phyloP scores from a whole-genome alignment of 2,888 invertebrate species.

The Nemotelus pantherinus region DNA sequence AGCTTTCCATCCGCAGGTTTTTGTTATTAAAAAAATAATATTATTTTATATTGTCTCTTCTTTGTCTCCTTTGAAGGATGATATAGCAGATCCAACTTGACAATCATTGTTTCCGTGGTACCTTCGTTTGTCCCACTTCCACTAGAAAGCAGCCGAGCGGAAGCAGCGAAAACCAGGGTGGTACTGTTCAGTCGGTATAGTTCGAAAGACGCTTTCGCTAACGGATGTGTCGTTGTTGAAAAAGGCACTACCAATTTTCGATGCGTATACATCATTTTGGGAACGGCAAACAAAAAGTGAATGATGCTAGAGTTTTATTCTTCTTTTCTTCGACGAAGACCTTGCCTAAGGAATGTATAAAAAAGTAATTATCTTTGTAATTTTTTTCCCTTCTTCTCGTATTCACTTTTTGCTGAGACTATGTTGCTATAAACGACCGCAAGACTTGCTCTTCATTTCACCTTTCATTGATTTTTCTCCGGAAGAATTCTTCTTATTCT shows the following conservation, averaged over 20 bases:
- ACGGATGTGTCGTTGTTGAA: constrained; percentile 4
- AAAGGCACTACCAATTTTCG: constrained; percentile 33
- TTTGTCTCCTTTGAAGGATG: constrained; percentile 42
- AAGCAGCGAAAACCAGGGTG: too few relatives aligned
- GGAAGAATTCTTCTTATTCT: constrained; percentile 13
- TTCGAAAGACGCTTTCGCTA: neutral
- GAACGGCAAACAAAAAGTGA: constrained; percentile 17
- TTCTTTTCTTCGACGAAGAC: neutral
- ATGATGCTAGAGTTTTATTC: constrained; percentile 17
- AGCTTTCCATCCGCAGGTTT: neutral
- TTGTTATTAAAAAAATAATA: constrained; percentile 42
- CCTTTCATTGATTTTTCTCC: constrained; percentile 13
- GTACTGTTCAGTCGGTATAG: neutral
- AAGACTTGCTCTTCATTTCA: neutral
- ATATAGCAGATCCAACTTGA: constrained; percentile 47
- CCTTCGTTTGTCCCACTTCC: constrained; percentile 20
- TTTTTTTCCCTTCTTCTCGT: neutral
- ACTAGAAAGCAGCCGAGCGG: neutral
- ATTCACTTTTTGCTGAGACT: neutral
- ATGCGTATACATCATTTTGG: constrained; percentile 36
- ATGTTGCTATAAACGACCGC: neutral
- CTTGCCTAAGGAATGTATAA: constrained; percentile 12
- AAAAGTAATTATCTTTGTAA: constrained; percentile 41
- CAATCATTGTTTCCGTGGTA: constrained; percentile 47
- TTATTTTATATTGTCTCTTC: constrained; percentile 36